Conservation (phyloP, 1,140 invertebrate genomes). For the Drosophila setifemur region DNA sequence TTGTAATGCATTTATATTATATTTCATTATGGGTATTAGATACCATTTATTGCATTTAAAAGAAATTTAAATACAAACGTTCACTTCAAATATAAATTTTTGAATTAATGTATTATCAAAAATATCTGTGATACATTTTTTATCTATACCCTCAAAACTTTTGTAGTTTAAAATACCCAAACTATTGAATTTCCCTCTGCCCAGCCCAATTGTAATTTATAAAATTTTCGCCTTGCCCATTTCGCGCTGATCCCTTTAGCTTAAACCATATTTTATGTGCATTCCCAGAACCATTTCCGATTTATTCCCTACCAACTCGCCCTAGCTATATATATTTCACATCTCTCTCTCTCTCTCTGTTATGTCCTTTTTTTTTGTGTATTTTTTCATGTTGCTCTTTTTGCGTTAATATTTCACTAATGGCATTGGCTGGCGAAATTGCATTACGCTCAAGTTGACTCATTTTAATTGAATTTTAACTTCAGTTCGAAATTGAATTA, state of each 20-base stretch:
- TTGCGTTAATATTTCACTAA: slow-evolving; percentile 80
- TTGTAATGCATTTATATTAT: too few relatives aligned
- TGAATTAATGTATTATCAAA: too few relatives aligned
- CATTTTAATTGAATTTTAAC: slow-evolving; percentile 81
- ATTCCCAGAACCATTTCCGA: too few relatives aligned
- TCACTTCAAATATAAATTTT: too few relatives aligned
- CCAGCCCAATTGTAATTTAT: background rate
- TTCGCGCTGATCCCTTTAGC: background rate
- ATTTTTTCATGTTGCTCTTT: slow-evolving; percentile 36
- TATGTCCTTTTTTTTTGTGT: slow-evolving; percentile 3
- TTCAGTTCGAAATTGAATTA: slow-evolving; percentile 81
- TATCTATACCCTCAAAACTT: too few relatives aligned
- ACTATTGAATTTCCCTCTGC: background rate
- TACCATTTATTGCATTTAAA: too few relatives aligned
- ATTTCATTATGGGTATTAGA: too few relatives aligned
- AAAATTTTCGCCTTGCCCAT: background rate
- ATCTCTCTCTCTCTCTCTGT: background rate
- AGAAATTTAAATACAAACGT: background rate
- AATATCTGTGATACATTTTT: too few relatives aligned
- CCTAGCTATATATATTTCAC: slow-evolving; percentile 10
- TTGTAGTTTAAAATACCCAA: too few relatives aligned
- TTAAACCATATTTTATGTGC: slow-evolving; percentile 26
- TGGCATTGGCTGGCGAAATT: slow-evolving; percentile 77
- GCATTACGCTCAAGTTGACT: slow-evolving; percentile 81
- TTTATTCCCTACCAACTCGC: background rate